Base-by-base conservation (phyloP, 2,797 vertebrate genomes). In the Chlorospingus semifuscus region DNA sequence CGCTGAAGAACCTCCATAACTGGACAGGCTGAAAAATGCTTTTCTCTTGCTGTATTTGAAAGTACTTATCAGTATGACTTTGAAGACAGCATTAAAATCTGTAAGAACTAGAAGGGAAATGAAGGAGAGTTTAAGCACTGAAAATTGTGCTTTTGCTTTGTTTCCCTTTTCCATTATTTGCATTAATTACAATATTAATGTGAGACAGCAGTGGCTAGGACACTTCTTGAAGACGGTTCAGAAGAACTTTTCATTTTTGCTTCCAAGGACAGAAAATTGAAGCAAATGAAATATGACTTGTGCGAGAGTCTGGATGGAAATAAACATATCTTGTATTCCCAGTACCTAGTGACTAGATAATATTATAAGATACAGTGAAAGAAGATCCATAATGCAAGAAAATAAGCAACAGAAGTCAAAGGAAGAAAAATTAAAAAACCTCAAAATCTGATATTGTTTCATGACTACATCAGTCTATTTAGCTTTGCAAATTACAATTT, bases 401-500 rank as follows among this genome's bases (percentile, higher is more conserved):
- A 86, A 89, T 39, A 85, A 85, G 44, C 26, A 84, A 82, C 29
- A 93, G 52, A 84, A 93, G 23, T 23, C 22, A 59, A 87, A 68
- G 15, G 5, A n/a, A 66, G 49, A 27, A 63, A 42, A 76, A 65
- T 64, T 16, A 11, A 65, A 84, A 7, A 76, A 7, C 2, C 18
- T 80, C 71, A 89, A 83, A 86, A 81, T 34, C 30, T 47, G 65
- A 49, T 85, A 47, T 21, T 78, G 9, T 71, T 95, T 47, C 12
- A 21, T 56, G 32, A 8, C 23, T 59, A 34, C n/a, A 77, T 55
- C 21, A 53, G 20, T 49, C 66, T 83, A 41, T 83, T 94, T 92
- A 84, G 44, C 29, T 89, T 93, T 82, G 56, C 46, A 94, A 93
- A 92, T 94, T 84, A 84, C 41, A 76, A 4, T 65, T 90, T 92